Conservation (phyloP, 2,797 vertebrate species). For the Notolabrus celidotus region DNA sequence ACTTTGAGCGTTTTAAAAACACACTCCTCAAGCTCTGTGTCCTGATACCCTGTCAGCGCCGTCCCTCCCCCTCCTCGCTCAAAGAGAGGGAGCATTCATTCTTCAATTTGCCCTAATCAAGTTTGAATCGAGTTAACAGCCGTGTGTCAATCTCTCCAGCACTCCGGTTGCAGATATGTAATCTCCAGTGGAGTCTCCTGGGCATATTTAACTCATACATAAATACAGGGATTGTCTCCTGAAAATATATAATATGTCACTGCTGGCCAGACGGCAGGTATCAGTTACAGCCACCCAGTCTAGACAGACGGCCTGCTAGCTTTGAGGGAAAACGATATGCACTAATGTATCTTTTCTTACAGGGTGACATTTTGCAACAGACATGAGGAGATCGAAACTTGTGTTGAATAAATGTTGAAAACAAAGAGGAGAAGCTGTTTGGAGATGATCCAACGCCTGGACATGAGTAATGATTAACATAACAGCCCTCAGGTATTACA, state of each 20-base stretch:
- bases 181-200: constrained; percentile 79
- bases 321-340: constrained; percentile 59
- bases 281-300: constrained; percentile 82
- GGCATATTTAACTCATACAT: constrained; percentile 85
- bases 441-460: too few species aligned
- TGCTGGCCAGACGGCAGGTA: constrained; percentile 79
- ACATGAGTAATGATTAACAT: too few species aligned
- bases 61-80: constrained; percentile 42
- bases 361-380: constrained; percentile 27
- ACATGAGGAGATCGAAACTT: too few species aligned
- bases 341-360: constrained; percentile 55
- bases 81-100: constrained; percentile 83
- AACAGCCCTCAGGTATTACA: too few species aligned
- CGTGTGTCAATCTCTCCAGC: constrained; percentile 81
- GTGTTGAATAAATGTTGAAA: too few species aligned
- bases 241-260: constrained; percentile 86
- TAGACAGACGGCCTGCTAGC: constrained; percentile 73
- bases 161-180: constrained; percentile 84
- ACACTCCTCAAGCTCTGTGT: constrained; percentile 46
- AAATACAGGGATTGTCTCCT: constrained; percentile 87
- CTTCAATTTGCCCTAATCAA: constrained; percentile 85
- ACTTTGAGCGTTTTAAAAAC: constrained; percentile 61
- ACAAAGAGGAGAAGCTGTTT: too few species aligned
- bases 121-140: constrained; percentile 85
- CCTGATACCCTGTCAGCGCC: constrained; percentile 64